A percentile compares a stretch with the other conserved stretches of the same genome.
Conservation (phyloP, 2,797 vertebrate species). For the Manis crassicaudata region DNA sequence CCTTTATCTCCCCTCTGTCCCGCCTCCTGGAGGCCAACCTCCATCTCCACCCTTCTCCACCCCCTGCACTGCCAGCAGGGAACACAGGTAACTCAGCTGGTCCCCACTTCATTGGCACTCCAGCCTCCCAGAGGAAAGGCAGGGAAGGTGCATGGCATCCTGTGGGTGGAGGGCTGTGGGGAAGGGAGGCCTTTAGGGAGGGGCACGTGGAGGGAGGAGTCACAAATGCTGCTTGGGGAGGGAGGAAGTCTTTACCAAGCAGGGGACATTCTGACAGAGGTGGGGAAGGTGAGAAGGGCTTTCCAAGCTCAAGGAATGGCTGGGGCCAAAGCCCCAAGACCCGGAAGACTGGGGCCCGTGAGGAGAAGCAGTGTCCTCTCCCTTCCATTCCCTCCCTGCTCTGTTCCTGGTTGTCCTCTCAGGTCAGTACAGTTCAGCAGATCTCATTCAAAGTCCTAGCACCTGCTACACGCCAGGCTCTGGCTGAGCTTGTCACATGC, state of each 20-base stretch:
- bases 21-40: neutral
- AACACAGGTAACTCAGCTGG: neutral
- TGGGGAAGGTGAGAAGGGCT: too few species aligned
- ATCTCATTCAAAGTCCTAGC: neutral
- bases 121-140: neutral
- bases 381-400: accelerated
- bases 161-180: neutral
- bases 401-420: neutral
- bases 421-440: neutral
- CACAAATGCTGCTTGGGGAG: neutral
- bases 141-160: neutral
- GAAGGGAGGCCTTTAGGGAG: neutral
- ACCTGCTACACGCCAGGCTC: neutral
- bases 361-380: too few species aligned
- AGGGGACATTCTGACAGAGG: neutral
- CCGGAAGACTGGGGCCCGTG: neutral
- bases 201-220: neutral
- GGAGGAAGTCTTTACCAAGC: neutral
- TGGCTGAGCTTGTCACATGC: neutral
- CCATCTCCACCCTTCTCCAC: too few species aligned
- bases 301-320: neutral
- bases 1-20: neutral
- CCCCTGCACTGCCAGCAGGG: too few species aligned
- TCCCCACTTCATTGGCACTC: neutral
- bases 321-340: neutral